Evolutionary conservation across 2,113 vertebrate genomes (phyloP), one percentile per base, ranked within the genome.

Genomic region (Nycticryphes semicollaris): DNA sequence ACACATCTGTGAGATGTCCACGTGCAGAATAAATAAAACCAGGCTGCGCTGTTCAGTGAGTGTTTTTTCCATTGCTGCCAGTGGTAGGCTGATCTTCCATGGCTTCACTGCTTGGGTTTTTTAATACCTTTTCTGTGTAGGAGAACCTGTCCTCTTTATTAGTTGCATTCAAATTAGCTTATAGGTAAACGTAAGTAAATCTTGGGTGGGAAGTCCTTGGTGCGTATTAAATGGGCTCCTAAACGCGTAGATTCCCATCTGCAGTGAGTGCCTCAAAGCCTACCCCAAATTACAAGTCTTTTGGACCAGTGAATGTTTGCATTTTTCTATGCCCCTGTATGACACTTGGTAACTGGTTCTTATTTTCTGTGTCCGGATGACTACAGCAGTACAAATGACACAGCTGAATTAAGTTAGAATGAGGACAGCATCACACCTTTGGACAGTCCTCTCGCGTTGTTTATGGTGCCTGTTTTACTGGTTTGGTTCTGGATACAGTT

Each of bases 371-470:
- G 0, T 75, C 53, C 21, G 30, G 7, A 1, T 69, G 54, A 12
- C 4, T 20, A 0, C 51, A 62, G 53, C 39, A 50, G 6, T 33
- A 37, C 25, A 30, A 41, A 11, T 12, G 5, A 5, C 14, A 2
- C 1, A 6, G 53, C 51, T 79, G 69, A 31, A 3, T 11, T 14
- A 4, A 51, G 20, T 39, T 37, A 7, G 56, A 31, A 59, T 23
- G 60, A 75, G 59, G 27, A 12, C 23, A 47, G 37, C 25, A 4
- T 72, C 62, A 7, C 28, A 4, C 10, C 28, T 77, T 15, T 45
- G 70, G 35, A 20, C 28, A 21, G 19, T 86, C 53, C 27, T 69
- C 20, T 62, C 5, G 0, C 0, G 0, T 9, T 53, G 9, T 50
- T 6, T 8, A 2, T n/a, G 14, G 4, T 31, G 22, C 20, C 64